Evolutionary conservation across 2,888 invertebrate genomes (phyloP).

Genomic region (Eudemis profundana): DNA sequence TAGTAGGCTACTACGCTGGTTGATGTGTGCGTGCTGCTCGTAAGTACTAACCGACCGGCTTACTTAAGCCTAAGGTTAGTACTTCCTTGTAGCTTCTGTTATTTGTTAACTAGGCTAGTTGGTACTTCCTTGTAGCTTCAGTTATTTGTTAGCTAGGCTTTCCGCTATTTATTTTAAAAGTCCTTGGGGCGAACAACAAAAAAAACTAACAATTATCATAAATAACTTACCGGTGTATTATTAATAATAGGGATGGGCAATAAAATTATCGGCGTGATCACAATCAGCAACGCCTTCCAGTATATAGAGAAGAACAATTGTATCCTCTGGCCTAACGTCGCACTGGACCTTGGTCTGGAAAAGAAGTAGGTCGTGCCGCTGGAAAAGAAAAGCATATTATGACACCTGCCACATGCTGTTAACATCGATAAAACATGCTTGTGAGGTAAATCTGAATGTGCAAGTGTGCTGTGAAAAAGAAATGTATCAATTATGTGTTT

Average conservation of each 20-base stretch:
- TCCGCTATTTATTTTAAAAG: too few species aligned
- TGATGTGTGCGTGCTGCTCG: too few species aligned
- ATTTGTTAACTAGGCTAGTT: too few species aligned
- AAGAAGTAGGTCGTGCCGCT: slow-evolving; percentile 80
- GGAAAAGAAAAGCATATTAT: slow-evolving; percentile 60
- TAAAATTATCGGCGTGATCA: slow-evolving; percentile 88
- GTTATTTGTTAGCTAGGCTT: too few species aligned
- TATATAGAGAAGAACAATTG: slow-evolving; percentile 86
- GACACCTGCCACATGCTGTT: slow-evolving; percentile 50
- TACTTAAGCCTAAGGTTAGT: too few species aligned
- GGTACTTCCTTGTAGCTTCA: too few species aligned
- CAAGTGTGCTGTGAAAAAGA: not conserved
- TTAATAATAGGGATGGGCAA: slow-evolving; percentile 88
- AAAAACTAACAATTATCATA: not conserved
- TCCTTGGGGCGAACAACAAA: too few species aligned
- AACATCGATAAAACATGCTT: slow-evolving; percentile 42
- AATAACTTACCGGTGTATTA: slow-evolving; percentile 79
- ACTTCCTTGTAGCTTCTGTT: too few species aligned
- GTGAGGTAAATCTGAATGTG: not conserved
- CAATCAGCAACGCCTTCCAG: slow-evolving; percentile 90
- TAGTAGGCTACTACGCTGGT: too few species aligned
- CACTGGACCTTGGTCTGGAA: slow-evolving; percentile 69
- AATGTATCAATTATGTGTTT: too few species aligned
- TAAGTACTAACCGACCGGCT: too few species aligned
- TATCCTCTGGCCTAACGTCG: slow-evolving; percentile 69